Base-by-base conservation (phyloP, 2,113 vertebrate species). In the Pleuronectes platessa region DNA sequence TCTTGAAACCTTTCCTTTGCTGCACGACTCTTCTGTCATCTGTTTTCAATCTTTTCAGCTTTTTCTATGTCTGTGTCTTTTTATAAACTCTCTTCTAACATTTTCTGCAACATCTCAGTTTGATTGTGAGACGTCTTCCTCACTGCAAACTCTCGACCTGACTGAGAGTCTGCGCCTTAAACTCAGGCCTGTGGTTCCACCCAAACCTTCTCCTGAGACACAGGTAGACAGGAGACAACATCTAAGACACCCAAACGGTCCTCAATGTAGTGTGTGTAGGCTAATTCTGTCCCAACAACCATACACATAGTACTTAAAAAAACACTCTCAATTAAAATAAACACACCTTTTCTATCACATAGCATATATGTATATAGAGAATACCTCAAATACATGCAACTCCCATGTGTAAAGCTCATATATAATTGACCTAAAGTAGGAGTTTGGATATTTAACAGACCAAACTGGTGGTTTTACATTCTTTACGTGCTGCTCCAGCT, bases 151-250 rank as follows among this genome's bases (percentile, higher is more conserved):
- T 75, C 83, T 94, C 83, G 90, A 90, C 47, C 79, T 86, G 93
- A 91, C 91, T 85, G 90, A 90, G 78, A 88, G 90, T 90, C 90
- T 89, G 88, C 89, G 61, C 76, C 80, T 92, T 92, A 95, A 94
- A 78, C 83, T 84, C 65, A 76, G 91, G 89, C 95, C 95, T 85
- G 84, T 89, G 27, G 84, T 88, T 20, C 91, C 93, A 49, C 92
- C 93, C 71, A 92, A 93, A 84, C 90, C 94, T 89, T 90, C 95
- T 66, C 91, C 93, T 70, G 94, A 94, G 93, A 94, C 87, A 85
- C 96, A 98, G 97, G 96, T 99, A 97, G 90, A 87, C 78, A 26
- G 61, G 37, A 81, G 77, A 60, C 2, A 0, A 3, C 21, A 51
- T 40, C 58, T 54, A 14, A 61, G 4, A 59, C 61, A 59, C 53